These are phyloP conservation scores for Pammene fasciana DNA, from an alignment of 2,888 invertebrate genomes.

Conservation along the genomic window DNA sequence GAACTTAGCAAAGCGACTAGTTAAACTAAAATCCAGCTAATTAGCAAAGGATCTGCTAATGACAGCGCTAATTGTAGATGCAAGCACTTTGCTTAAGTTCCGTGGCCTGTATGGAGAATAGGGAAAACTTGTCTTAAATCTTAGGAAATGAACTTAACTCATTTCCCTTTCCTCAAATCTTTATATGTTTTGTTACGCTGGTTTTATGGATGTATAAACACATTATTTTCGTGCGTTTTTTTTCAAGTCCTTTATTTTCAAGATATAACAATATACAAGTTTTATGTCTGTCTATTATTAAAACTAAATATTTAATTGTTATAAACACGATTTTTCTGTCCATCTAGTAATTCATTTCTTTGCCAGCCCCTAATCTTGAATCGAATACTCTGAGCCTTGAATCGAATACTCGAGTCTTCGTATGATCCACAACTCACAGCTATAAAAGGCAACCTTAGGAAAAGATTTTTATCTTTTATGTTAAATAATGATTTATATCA, in stretches of 20 bases:
- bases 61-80: constrained; percentile 35
- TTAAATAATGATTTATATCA: not conserved
- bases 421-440: not conserved
- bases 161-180: not conserved
- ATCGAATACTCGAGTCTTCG: too few relatives aligned
- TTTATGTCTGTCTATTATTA: too few relatives aligned
- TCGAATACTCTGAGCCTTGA: too few relatives aligned
- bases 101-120: constrained; percentile 12
- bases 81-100: constrained; percentile 32
- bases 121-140: not conserved
- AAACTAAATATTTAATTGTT: too few relatives aligned
- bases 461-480: not conserved
- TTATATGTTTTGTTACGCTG: not conserved
- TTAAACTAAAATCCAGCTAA: constrained; percentile 31
- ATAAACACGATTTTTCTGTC: too few relatives aligned
- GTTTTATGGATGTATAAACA: too few relatives aligned
- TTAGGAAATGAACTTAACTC: not conserved
- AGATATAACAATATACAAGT: too few relatives aligned
- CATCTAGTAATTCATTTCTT: too few relatives aligned
- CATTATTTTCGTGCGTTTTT: too few relatives aligned
- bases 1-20: constrained; percentile 25
- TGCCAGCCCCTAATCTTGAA: too few relatives aligned
- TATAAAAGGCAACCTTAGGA: not conserved
- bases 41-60: constrained; percentile 40
- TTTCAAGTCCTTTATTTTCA: too few relatives aligned